Evolutionary conservation across 2,113 vertebrate species (phyloP), one percentile per base, ranked within the genome.

Genomic region (Dipodomys spectabilis): DNA sequence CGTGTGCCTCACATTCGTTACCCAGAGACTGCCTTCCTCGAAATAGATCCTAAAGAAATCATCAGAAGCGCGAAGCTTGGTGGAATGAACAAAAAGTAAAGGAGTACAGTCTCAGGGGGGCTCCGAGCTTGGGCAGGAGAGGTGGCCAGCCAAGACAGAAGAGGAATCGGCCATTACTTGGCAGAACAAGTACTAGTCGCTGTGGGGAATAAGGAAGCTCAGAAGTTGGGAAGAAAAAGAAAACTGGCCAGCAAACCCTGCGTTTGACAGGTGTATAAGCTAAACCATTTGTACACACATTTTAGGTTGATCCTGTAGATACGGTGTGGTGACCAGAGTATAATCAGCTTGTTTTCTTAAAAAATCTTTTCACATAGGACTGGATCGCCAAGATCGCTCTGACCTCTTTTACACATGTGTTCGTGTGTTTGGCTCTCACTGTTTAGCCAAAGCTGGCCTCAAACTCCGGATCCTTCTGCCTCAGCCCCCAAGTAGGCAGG

Each of bases 41-140:
- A 68, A 85, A 90, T 57, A 18, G 35, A 92, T 95, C 62, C 60
- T 94, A 53, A 85, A 95, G 75, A 92, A 90, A 88, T 68, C 57
- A 92, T 79, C 86, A 86, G 22, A 91, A 60, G 69, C 25, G 15
- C 64, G 87, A 91, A 95, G 69, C 89, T 71, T 32, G 90, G 84
- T 28, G 69, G 45, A 53, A 67, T 23, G 18, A 87, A 53, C 53
- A 80, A 82, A 77, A 49, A 19, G 64, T 60, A 64, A 62, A 32
- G 64, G 77, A 10, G 35, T 62, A 39, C 62, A 44, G 49, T 73
- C 62, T 68, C 49, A 77, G 25, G 35, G 67, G 86, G 1, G 9
- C 16, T 35, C 79, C 18, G 67, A 91, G 30, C 32, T 22, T 0
- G 23, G 86, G 80, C 72, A 83, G 39, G 86, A 18, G 77, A 83